Base-by-base conservation (phyloP, 1,140 invertebrate genomes). In the Leguminivora glycinivorella region DNA sequence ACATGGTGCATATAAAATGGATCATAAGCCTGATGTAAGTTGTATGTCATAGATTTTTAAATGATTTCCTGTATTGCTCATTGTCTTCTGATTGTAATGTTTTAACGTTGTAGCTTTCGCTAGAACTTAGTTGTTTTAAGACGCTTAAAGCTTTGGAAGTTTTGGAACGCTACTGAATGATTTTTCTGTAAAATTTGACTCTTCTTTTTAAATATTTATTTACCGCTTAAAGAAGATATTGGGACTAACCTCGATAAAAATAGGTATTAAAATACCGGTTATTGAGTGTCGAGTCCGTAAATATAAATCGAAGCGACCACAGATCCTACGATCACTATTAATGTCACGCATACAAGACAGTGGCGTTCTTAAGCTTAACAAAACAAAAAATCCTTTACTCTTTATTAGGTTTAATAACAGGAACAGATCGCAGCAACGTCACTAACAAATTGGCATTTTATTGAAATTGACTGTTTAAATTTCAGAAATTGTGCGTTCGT, bases 401-500 rank as follows among this genome's bases (percentile, higher is more conserved):
- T 43, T 5, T 6, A 3, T 43, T n/a, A 10, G 0, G n/a, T 43
- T n/a, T 43, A n/a, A 17, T 43, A 14, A 22, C 19, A 22, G 47
- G 47, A 52, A 52, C 47, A 52, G 47, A 43, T 10, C 40, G 47
- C 47, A 52, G n/a, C 47, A 22, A 7, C 2, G 19, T 52, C 47
- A 52, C 47, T 22, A 22, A 52, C 47, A n/a, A 78, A 82, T 81
- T 83, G 77, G 77, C 77, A 52, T 63, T 63, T 29, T 19, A 63
- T 63, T 63, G 38, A 68, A 47, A n/a, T 47, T 69, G 12, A 72
- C 5, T 25, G 12, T 80, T 83, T 86, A 75, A 73, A 80, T 92
- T 92, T 73, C 90, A 92, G 92, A 92, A 90, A 87, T 92, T 75
- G 83, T 89, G 70, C 87, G 90, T 69, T 92, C 92, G 72, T 92